phyloP scores from a whole-genome alignment of 2,113 vertebrate genomes.

The Pitta sordida region DNA sequence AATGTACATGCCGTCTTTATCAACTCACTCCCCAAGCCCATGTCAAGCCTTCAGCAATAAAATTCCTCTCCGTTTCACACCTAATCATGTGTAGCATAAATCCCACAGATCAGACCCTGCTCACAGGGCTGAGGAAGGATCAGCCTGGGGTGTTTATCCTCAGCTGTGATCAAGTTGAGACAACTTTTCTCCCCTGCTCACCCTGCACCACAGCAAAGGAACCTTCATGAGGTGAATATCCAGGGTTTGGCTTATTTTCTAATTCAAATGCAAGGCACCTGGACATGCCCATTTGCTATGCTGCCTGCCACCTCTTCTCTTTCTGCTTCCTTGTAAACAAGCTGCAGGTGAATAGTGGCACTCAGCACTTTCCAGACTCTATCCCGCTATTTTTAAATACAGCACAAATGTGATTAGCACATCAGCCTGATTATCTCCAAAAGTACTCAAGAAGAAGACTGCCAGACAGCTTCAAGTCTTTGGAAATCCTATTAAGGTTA shows the following conservation, averaged over 20 bases:
- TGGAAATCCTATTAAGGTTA: constrained; percentile 17
- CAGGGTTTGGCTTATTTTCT: not conserved
- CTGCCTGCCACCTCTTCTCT: not conserved
- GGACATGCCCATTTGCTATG: not conserved
- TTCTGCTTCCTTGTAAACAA: constrained; percentile 15
- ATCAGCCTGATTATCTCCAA: constrained; percentile 49
- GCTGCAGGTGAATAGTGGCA: constrained; percentile 1
- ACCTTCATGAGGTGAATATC: not conserved
- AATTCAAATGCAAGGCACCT: not conserved
- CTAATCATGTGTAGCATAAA: constrained; percentile 69
- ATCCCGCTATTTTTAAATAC: constrained; percentile 23
- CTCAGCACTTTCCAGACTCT: constrained; percentile 29
- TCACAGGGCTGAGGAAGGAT: constrained; percentile 24
- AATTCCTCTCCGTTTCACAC: constrained; percentile 68
- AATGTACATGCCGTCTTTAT: constrained; percentile 58
- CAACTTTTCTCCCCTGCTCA: not conserved
- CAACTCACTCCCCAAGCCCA: constrained; percentile 55
- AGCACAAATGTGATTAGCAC: constrained; percentile 30
- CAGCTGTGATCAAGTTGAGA: not conserved
- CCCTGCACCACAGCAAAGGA: not conserved
- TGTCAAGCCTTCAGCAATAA: constrained; percentile 56
- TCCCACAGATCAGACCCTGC: constrained; percentile 56
- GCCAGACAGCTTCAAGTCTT: not conserved
- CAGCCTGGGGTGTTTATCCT: constrained; percentile 5
- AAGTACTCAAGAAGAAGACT: not conserved